Evolutionary conservation across 2,113 vertebrate genomes (phyloP).

Genomic region (Ariopsis seemanni): DNA sequence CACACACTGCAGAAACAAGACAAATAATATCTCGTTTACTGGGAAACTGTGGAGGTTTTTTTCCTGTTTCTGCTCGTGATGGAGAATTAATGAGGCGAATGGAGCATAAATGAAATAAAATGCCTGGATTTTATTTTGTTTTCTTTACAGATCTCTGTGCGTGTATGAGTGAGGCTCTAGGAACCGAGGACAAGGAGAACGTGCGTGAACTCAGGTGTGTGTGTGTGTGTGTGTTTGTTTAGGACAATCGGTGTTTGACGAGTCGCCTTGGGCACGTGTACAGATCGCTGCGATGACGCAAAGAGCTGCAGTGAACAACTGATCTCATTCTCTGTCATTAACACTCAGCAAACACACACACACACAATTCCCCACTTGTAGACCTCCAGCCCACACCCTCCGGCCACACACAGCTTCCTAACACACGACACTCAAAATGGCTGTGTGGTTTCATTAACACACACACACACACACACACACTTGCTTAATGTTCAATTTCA

Average conservation of each 20-base stretch:
- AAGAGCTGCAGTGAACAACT: conserved; percentile 53
- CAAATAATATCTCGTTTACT: background rate
- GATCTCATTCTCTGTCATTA: conserved; percentile 47
- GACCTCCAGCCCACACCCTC: background rate
- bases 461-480: conserved; percentile 14
- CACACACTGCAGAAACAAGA: background rate
- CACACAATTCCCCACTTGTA: background rate
- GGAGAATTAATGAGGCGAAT: conserved; percentile 36
- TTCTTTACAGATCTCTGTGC: background rate
- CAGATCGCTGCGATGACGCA: conserved; percentile 59
- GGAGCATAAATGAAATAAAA: background rate
- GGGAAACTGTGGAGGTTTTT: background rate
- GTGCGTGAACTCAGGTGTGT: conserved; percentile 33
- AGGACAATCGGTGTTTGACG: conserved; percentile 56
- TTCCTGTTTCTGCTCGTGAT: background rate
- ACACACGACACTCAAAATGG: background rate
- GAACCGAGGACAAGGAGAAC: conserved; percentile 4
- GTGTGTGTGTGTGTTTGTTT: conserved; percentile 39
- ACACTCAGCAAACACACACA: conserved; percentile 27
- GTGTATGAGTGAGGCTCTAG: background rate
- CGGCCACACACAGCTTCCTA: background rate
- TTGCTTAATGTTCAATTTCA: conserved; percentile 45
- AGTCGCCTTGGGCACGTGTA: conserved; percentile 56
- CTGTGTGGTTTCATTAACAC: conserved; percentile 7
- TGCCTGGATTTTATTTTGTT: background rate